Conservation (phyloP, 2,888 invertebrate species). For the Lamellibrachia satsuma region DNA sequence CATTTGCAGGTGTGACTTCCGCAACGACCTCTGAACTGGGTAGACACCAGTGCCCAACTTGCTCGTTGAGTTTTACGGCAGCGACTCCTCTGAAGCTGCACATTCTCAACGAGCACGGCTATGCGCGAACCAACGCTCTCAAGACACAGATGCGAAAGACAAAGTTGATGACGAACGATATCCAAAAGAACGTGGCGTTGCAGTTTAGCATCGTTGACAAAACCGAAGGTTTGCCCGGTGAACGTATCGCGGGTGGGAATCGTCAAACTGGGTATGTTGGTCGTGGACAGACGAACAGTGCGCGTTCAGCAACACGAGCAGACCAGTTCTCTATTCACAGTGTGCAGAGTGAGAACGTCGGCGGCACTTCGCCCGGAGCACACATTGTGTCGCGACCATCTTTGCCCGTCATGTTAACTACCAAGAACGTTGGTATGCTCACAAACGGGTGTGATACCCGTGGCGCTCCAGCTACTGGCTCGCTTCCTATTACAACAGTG, state of each 20-base stretch:
- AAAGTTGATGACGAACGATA: no score
- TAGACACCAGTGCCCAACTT: neutral
- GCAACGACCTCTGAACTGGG: neutral
- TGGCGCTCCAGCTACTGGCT: neutral
- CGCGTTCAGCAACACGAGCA: neutral
- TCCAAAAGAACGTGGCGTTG: neutral
- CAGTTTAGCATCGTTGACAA: neutral
- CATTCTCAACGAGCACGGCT: neutral
- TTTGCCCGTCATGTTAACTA: neutral
- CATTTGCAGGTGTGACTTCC: no score
- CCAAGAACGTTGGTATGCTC: neutral
- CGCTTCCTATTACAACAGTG: neutral
- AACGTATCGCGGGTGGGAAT: neutral
- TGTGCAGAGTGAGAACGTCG: neutral
- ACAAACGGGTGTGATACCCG: neutral
- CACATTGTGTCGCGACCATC: neutral
- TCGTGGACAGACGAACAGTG: neutral
- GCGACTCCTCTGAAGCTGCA: constrained; percentile 3
- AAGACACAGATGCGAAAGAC: neutral
- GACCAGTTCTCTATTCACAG: neutral
- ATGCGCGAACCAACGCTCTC: neutral
- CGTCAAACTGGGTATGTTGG: neutral
- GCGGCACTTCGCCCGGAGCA: neutral
- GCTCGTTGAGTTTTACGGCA: neutral
- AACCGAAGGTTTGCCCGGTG: neutral